Conservation (phyloP, 1,140 invertebrate genomes). For the Kradibia gibbosae region DNA sequence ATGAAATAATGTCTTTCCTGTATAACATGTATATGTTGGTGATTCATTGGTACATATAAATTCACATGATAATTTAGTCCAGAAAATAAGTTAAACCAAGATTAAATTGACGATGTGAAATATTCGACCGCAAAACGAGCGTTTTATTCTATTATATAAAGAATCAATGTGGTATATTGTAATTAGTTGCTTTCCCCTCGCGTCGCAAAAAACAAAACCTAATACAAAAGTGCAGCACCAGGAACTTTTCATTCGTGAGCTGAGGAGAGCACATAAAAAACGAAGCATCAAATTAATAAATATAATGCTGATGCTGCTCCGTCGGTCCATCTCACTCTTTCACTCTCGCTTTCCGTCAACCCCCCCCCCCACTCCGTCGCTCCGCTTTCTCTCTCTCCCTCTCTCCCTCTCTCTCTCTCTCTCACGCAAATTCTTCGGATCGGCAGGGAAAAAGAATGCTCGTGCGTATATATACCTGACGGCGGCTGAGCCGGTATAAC, state of each 20-base stretch:
- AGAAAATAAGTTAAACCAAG: neutral
- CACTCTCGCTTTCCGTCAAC: neutral
- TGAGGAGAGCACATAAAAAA: constrained; percentile 3
- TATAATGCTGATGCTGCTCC: constrained; percentile 11
- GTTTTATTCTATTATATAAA: constrained; percentile 4
- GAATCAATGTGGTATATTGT: neutral
- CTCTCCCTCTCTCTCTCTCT: neutral
- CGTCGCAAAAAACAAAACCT: neutral
- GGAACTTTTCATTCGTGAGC: neutral
- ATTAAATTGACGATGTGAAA: neutral
- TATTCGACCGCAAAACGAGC: neutral
- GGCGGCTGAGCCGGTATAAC: constrained; percentile 7
- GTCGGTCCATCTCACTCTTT: neutral
- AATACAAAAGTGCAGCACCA: constrained; percentile 5
- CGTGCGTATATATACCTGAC: constrained; percentile 15
- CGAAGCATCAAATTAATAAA: constrained; percentile 5
- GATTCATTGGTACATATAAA: neutral
- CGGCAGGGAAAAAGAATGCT: constrained; percentile 11
- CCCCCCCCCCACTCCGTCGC: neutral
- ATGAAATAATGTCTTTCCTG: no score
- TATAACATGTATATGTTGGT: neutral
- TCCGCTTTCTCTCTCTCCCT: neutral
- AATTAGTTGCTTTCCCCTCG: neutral
- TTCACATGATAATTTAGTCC: no score
- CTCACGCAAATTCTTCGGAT: constrained; percentile 5